Evolutionary conservation across 2,797 vertebrate species (phyloP), one percentile per base, ranked within the genome.

Genomic region (Hydrophis major): DNA sequence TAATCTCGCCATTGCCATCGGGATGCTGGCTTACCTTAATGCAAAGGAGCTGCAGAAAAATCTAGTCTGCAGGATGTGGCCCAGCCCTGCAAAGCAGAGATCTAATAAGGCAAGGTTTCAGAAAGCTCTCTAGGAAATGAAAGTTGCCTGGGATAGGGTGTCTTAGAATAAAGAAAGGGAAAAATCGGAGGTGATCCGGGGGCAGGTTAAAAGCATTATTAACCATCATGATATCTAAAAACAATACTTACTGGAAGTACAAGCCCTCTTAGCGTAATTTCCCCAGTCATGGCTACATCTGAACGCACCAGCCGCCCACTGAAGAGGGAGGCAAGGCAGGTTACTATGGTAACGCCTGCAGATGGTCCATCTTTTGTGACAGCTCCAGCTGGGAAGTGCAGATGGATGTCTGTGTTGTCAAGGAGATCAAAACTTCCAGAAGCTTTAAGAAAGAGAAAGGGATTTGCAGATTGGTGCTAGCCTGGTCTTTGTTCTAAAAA

Each of bases 331-430:
- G 99, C 99, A 8, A 99, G 98, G 96, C 99, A 99, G 89, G 99
- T 99, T 96, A 99, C 99, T 97, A 99, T 99, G 97, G 99, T 99
- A 95, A 99, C 99, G 0, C 99, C 99, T n/a, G 99, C 99, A 93
- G 99, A 99, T 95, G 99, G 99, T 95, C 99, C 99, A 78, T 99
- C 99, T 97, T 99, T 99, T 95, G 98, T 99, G 96, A 99, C 99
- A 1, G 99, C 99, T 95, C 99, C 99, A 92, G 99, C 99, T 28
- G 99, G 99, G 97, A 99, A 99, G 97, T 99, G 99, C 97, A 99
- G 98, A 98, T 99, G 99, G 98, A 99, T 99, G 97, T 99, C 99
- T 11, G 99, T 99, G 96, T 98, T 98, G 96, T 99, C 99, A 95
- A 99, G 97, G 94, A 99, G 99, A 98, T 99, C 99, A 94, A 98